A percentile compares a stretch with the other conserved stretches of the same genome.
These are phyloP conservation scores for Pelusios castaneus DNA, from an alignment of 2,113 vertebrate species.

Conservation along the genomic window DNA sequence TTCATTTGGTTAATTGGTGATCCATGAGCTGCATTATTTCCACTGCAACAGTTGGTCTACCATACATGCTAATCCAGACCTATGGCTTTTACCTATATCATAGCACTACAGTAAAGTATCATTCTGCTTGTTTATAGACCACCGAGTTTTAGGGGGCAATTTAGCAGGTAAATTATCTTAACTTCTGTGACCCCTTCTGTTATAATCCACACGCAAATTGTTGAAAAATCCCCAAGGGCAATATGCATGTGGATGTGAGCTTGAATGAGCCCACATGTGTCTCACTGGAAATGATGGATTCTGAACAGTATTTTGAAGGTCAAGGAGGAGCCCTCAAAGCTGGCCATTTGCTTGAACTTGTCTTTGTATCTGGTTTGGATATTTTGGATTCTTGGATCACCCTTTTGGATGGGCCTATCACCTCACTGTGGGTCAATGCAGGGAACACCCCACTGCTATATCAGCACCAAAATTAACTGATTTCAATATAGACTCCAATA, in stretches of 20 bases:
- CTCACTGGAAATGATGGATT: background rate
- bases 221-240: background rate
- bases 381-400: background rate
- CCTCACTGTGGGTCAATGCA: background rate
- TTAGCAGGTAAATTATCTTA: background rate
- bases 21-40: background rate
- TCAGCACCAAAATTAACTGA: background rate
- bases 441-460: too few relatives aligned
- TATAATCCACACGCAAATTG: background rate
- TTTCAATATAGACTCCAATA: background rate
- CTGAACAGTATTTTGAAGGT: background rate
- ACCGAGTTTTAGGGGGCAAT: background rate
- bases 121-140: background rate
- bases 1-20: background rate
- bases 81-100: background rate
- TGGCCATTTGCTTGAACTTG: background rate
- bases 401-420: background rate
- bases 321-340: background rate
- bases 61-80: rapidly evolving
- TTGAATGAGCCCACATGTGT: background rate
- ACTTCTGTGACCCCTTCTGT: background rate
- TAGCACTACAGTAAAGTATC: background rate
- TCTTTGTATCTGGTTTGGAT: background rate
- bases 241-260: background rate
- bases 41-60: background rate